These are phyloP conservation scores for Channa maculata DNA, from an alignment of 2,113 vertebrate species.

Conservation along the genomic window DNA sequence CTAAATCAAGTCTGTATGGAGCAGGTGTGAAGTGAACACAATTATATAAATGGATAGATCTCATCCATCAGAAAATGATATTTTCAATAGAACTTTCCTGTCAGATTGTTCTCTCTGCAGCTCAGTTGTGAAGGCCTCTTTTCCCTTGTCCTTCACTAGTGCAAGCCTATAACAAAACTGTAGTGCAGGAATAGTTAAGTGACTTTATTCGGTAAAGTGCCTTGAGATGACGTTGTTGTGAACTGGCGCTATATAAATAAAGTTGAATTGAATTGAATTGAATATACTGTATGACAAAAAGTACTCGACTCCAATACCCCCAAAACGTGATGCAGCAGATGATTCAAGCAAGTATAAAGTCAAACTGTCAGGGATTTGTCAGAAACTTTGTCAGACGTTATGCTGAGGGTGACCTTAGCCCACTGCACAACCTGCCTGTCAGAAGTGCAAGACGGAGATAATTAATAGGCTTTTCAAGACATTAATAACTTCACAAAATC, in stretches of 20 bases:
- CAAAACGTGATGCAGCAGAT: not conserved
- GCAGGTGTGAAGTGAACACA: conserved; percentile 59
- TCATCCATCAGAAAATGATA: conserved; percentile 57
- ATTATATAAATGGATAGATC: conserved; percentile 59
- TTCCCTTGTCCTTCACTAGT: not conserved
- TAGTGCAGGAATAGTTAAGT: not conserved
- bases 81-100: conserved; percentile 34
- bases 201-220: no score
- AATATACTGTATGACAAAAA: not conserved
- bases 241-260: no score
- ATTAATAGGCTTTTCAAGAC: conserved; percentile 54
- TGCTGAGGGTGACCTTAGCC: conserved; percentile 27
- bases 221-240: no score
- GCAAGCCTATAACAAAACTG: not conserved
- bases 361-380: no score
- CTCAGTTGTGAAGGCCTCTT: conserved; percentile 26
- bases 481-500: conserved; percentile 55
- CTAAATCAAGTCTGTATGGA: conserved; percentile 61
- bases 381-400: no score
- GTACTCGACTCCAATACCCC: not conserved
- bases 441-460: conserved; percentile 29
- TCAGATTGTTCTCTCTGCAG: conserved; percentile 27
- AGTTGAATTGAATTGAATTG: no score
- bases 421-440: conserved; percentile 1
- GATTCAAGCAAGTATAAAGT: not conserved